phyloP scores from a whole-genome alignment of 2,888 invertebrate genomes.

The Pristionchus exspectatus region DNA sequence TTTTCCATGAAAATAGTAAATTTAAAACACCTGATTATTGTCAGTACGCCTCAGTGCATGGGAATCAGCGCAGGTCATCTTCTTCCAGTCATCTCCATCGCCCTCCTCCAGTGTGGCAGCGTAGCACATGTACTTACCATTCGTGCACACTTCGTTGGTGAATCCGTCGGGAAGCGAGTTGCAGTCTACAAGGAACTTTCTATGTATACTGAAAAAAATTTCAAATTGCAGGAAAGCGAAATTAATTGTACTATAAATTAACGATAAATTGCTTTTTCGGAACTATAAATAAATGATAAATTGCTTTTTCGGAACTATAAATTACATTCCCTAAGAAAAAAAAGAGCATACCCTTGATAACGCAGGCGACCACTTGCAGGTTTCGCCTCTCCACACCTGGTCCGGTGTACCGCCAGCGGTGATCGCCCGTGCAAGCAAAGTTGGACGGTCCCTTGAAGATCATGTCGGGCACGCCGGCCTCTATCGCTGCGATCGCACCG shows the following conservation, averaged over 20 bases:
- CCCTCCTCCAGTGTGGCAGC: background rate
- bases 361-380: background rate
- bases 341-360: background rate
- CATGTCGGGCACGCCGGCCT: background rate
- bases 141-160: background rate
- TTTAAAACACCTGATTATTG: background rate
- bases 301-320: background rate
- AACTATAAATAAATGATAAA: too few relatives aligned
- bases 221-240: too few relatives aligned
- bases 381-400: background rate
- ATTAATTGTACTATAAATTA: too few relatives aligned
- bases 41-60: background rate
- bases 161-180: background rate
- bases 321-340: background rate
- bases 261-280: too few relatives aligned
- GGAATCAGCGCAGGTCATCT: background rate
- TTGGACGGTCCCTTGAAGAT: background rate
- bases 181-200: background rate
- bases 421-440: background rate
- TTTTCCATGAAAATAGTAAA: background rate
- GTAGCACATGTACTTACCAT: background rate
- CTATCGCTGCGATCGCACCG: background rate
- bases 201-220: too few relatives aligned
- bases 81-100: background rate
- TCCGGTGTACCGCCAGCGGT: background rate